Base-by-base conservation (phyloP, 2,888 invertebrate genomes). In the Athalia circularis region DNA sequence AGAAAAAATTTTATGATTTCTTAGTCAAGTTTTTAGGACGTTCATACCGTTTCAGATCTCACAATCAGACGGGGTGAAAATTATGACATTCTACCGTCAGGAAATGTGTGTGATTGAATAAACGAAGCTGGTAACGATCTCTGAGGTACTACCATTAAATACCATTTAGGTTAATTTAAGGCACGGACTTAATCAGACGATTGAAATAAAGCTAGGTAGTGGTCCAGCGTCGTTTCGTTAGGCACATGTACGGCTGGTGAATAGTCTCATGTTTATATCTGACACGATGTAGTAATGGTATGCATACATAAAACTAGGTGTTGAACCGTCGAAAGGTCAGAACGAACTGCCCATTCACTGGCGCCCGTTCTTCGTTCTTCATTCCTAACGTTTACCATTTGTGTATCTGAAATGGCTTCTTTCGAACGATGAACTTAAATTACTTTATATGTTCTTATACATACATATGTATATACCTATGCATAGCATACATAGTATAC, bases 111-210 rank as follows among this genome's bases (percentile, higher is more conserved):
- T 75, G 50, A 75, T 75, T 62, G 75, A 64, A 75, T 75, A 75
- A 75, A 62, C 75, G 62, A 64, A 50, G n/a, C 62, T 15, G 62
- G 75, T 62, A 29, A 52, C 75, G 45, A 72, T 72, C 64, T 62
- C 43, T 4, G 15, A 5, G 65, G 47, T 43, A 15, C n/a, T 62
- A 64, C 52, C 62, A 62, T 61, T 47, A 29, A 29, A 29, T 29
- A 52, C 52, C 75, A 43, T 64, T 75, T 75, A 62, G 62, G 29
- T 52, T 52, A 75, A 75, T 75, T 75, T 61, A 50, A 75, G 43
- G 4, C 29, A 43, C 75, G 50, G 50, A 50, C 62, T 13, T 59
- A 11, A 43, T 67, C 7, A 4, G 65, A 67, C 29, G 29, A 29
- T 29, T 29, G 29, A 29, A 29, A 29, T 29, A 29, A 29, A 29